Conservation (phyloP, 23 tunicate genomes). For the Trididemnum clinides region DNA sequence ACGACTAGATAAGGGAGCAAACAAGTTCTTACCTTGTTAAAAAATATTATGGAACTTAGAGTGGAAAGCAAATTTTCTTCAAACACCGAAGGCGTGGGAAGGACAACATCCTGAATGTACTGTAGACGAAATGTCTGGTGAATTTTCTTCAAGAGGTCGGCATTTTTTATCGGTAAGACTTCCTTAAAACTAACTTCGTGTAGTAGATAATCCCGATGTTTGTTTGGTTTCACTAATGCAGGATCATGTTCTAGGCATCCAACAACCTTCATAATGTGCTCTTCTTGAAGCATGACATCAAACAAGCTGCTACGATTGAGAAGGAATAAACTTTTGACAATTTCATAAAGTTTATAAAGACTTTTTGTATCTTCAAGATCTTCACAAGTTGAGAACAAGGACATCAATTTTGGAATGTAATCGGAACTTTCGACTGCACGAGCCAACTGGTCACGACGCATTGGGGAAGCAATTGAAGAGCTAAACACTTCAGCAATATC, state of each 20-base stretch:
- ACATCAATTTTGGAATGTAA: slow-evolving; percentile 82
- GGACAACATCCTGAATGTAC: slow-evolving; percentile 94
- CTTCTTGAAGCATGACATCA: slow-evolving; percentile 74
- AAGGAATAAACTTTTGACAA: slow-evolving; percentile 71
- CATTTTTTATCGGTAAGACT: slow-evolving; percentile 77
- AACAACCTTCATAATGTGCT: slow-evolving; percentile 76
- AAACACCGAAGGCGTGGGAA: slow-evolving; percentile 96
- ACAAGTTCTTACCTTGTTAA: slow-evolving; percentile 73
- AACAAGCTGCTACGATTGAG: slow-evolving; percentile 77
- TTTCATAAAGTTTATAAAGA: slow-evolving; percentile 74
- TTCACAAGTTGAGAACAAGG: slow-evolving; percentile 73
- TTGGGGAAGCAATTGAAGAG: slow-evolving; percentile 53
- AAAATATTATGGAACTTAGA: slow-evolving; percentile 77
- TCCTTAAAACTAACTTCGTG: slow-evolving; percentile 85
- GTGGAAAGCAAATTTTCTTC: slow-evolving; percentile 95
- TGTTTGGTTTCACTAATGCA: slow-evolving; percentile 45
- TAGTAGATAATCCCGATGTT: slow-evolving; percentile 84
- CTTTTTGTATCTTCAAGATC: slow-evolving; percentile 80
- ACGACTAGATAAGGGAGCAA: too few species aligned
- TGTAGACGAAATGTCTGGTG: slow-evolving; percentile 95
- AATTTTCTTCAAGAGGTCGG: slow-evolving; percentile 71
- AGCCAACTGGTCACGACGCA: slow-evolving; percentile 85
- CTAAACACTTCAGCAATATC: slow-evolving; percentile 74
- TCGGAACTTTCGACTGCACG: slow-evolving; percentile 79
- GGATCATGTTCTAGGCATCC: slow-evolving; percentile 95